Evolutionary conservation across 2,888 invertebrate genomes (phyloP).

Genomic region (Parnassius mnemosyne): DNA sequence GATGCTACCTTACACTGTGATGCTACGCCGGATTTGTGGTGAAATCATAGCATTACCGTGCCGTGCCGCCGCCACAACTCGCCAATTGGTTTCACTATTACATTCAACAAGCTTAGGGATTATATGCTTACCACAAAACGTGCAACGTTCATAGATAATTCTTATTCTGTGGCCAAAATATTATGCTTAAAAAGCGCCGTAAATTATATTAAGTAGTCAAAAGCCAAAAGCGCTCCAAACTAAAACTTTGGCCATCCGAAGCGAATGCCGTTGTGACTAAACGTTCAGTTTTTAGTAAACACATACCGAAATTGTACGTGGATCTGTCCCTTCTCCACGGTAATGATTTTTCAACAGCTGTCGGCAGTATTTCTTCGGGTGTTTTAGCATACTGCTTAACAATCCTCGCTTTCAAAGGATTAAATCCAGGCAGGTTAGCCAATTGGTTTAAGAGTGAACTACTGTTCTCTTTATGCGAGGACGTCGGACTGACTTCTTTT

Average conservation of each 20-base stretch:
- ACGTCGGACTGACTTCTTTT: constrained; percentile 78
- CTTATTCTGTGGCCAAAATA: constrained; percentile 3
- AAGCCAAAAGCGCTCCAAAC: constrained; percentile 25
- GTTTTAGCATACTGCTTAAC: constrained; percentile 85
- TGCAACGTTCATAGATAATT: constrained; percentile 10
- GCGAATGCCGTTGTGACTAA: constrained; percentile 47
- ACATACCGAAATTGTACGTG: constrained; percentile 87
- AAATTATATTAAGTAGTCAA: constrained; percentile 18
- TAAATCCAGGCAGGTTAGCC: constrained; percentile 85
- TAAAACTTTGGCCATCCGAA: constrained; percentile 52
- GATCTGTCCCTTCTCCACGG: constrained; percentile 91
- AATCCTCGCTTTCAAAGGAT: constrained; percentile 85
- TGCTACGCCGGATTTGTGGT: too few species aligned
- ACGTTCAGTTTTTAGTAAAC: constrained; percentile 50
- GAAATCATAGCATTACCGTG: too few species aligned
- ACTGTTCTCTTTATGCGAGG: constrained; percentile 83
- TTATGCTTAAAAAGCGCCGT: constrained; percentile 21
- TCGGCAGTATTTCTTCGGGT: constrained; percentile 83
- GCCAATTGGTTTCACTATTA: too few species aligned
- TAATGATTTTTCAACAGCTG: constrained; percentile 89
- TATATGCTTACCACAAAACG: constrained; percentile 21
- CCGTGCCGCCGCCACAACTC: too few species aligned
- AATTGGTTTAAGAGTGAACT: constrained; percentile 85
- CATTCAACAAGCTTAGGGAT: constrained; percentile 12
- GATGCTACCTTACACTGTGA: too few species aligned